Base-by-base conservation (phyloP, 2,888 invertebrate genomes). In the Caenorhabditis sulstoni region DNA sequence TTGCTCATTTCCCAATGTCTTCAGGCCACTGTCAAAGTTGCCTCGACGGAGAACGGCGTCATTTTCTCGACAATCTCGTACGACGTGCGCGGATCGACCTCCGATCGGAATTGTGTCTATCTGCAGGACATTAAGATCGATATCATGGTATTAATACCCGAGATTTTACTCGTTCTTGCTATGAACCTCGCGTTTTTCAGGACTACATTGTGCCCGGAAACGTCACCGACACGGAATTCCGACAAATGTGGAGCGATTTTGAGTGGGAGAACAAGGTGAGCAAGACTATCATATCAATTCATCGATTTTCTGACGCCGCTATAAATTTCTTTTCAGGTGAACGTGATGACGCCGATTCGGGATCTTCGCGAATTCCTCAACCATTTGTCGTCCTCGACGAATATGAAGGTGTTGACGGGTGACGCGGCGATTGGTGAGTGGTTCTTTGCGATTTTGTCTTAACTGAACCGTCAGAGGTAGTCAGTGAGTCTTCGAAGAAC, bases 161-260 rank as follows among this genome's bases (percentile, higher is more conserved):
- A 37, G 12, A 18, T 35, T 35, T 14, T 9, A 1, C n/a, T n/a
- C n/a, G n/a, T n/a, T n/a, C n/a, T n/a, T n/a, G n/a, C n/a, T n/a
- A n/a, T n/a, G n/a, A n/a, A n/a, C n/a, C n/a, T n/a, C n/a, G n/a
- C n/a, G n/a, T n/a, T n/a, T n/a, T 99, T 87, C 97, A 99, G 95
- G 99, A 99, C 92, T 97, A 97, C 92, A 97, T 97, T 90, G 94
- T 97, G 90, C 91, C 92, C 90, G 83, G 91, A 90, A 77, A 96
- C 16, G 98, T 98, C 91, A 95, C 94, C 64, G 99, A 99, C 91
- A 94, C 94, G 0, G 98, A 99, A 92, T 99, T 99, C 93, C 92
- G 99, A 7, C 94, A 95, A 92, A 99, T 99, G 99, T 99, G 99
- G 99, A 96, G 97, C 2, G 98, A 98, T 93, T 99, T 99, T 92